Conservation (phyloP, 2,888 invertebrate species). For the Cerastoderma edule region DNA sequence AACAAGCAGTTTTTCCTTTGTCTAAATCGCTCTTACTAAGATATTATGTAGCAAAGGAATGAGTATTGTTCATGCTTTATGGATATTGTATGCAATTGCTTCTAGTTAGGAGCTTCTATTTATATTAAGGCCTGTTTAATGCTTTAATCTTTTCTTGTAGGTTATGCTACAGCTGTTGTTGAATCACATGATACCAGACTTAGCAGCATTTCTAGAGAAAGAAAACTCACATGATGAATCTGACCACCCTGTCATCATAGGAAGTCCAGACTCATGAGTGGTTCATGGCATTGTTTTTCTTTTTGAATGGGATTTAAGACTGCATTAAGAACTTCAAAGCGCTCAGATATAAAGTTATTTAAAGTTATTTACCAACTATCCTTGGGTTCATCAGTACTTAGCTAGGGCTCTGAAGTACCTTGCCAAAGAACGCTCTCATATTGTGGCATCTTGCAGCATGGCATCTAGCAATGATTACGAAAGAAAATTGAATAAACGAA, state of each 20-base stretch:
- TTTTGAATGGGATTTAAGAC: too few relatives aligned
- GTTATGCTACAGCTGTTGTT: slow-evolving; percentile 89
- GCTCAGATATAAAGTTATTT: too few relatives aligned
- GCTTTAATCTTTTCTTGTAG: slow-evolving; percentile 84
- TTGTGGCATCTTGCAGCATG: too few relatives aligned
- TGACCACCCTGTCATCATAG: slow-evolving; percentile 24
- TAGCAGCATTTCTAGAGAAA: slow-evolving; percentile 45
- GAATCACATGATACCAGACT: slow-evolving; percentile 89
- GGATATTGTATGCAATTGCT: not conserved
- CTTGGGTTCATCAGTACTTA: too few relatives aligned
- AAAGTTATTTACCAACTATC: too few relatives aligned
- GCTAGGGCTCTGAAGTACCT: too few relatives aligned
- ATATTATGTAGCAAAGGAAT: not conserved
- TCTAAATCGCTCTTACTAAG: not conserved
- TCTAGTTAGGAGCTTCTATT: not conserved
- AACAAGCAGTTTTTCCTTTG: too few relatives aligned
- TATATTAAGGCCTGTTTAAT: not conserved
- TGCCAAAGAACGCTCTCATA: too few relatives aligned
- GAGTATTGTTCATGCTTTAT: not conserved
- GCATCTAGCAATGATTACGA: too few relatives aligned
- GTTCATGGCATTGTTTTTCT: too few relatives aligned
- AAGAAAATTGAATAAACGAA: too few relatives aligned
- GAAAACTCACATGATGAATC: slow-evolving; percentile 12
- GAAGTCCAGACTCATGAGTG: slow-evolving; percentile 22
- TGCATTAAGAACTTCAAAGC: too few relatives aligned